Base-by-base conservation (phyloP, 2,888 invertebrate genomes). In the Dinocampus coccinellae region DNA sequence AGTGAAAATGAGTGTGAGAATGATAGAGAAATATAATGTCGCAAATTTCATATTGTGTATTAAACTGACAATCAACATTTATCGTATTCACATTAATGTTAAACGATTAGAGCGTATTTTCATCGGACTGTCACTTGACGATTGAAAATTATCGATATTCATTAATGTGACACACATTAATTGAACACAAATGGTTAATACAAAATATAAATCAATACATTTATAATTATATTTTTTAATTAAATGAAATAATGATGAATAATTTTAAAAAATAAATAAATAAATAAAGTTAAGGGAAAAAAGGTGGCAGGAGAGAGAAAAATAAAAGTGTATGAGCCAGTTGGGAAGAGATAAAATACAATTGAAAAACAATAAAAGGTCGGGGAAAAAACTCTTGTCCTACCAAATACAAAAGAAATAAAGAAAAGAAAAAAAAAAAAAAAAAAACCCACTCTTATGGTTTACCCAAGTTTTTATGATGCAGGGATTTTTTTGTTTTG, bases 21-120 rank as follows among this genome's bases (percentile, higher is more conserved):
- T 10, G 62, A 42, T 11, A 42, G 16, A 62, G 42, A 39, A 26
- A 24, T 10, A 42, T 47, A 16, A n/a, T 26, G 16, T 22, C 57
- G 16, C 42, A 42, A 60, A 70, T 70, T 70, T 57, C 52, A 70
- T 70, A n/a, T 70, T 64, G 61, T 57, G 70, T n/a, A 70, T 70
- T 64, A 58, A 6, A 34, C 11, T 42, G 57, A 9, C 22, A 39
- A 58, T 39, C 57, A 47, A 6, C 16, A 47, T 39, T 42, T 60
- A 70, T 70, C 20, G 57, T 53, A 42, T 53, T 10, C 33, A 63
- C 63, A 69, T 63, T 69, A 62, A 62, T 60, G 63, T 42, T 16
- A 10, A 62, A n/a, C n/a, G n/a, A n/a, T n/a, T n/a, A n/a, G n/a
- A 24, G 11, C 69, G 63, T 55, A 62, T 62, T 63, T 55, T 39